A percentile compares a stretch with the other conserved stretches of the same genome.
Evolutionary conservation across 1,140 invertebrate genomes (phyloP).

Genomic region (Leptinotarsa texana): DNA sequence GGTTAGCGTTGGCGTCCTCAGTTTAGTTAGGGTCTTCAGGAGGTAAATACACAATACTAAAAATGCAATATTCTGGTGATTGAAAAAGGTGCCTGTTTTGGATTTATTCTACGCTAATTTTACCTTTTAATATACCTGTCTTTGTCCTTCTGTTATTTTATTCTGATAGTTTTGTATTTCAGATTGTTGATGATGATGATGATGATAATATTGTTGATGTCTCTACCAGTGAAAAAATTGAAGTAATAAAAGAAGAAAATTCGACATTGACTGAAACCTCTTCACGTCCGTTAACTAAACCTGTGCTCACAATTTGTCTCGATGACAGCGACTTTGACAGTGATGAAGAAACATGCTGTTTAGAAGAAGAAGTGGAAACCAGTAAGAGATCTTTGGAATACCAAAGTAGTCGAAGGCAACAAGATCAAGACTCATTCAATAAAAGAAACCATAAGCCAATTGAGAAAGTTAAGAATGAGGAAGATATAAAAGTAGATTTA

Average conservation of each 20-base stretch:
- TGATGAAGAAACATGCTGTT: slow-evolving; percentile 10
- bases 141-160: neutral
- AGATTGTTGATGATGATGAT: neutral
- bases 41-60: too few species aligned
- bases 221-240: neutral
- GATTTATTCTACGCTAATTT: too few species aligned
- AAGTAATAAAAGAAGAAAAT: neutral
- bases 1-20: too few species aligned
- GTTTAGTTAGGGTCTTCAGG: too few species aligned
- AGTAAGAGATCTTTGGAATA: neutral
- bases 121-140: neutral
- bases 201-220: neutral
- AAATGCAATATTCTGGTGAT: too few species aligned
- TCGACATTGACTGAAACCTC: neutral
- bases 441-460: slow-evolving; percentile 7
- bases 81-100: too few species aligned
- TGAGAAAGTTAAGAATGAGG: neutral
- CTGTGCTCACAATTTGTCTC: slow-evolving; percentile 13
- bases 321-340: slow-evolving; percentile 10
- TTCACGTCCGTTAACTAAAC: neutral
- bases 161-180: neutral
- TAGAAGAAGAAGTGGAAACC: slow-evolving; percentile 2
- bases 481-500: neutral
- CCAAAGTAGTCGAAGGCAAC: neutral
- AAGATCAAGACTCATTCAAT: neutral